Evolutionary conservation across 2,797 vertebrate species (phyloP).

Genomic region (Pangasius djambal): DNA sequence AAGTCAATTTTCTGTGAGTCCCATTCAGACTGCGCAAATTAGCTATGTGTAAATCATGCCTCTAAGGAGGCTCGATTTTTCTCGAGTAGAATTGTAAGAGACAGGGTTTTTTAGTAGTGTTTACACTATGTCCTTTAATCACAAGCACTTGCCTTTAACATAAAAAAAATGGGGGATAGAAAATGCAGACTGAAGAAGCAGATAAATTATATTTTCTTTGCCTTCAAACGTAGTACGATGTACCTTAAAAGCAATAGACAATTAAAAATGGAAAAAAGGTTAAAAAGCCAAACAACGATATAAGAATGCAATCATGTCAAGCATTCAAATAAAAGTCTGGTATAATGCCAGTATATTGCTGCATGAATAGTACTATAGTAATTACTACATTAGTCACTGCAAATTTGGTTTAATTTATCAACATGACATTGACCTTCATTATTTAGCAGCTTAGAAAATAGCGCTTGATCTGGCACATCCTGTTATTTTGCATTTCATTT

Average conservation of each 20-base stretch:
- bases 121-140: neutral
- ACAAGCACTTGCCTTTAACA: neutral
- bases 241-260: neutral
- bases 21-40: neutral
- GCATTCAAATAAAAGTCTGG: neutral
- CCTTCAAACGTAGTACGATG: neutral
- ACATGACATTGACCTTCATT: neutral
- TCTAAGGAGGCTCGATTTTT: neutral
- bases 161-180: neutral
- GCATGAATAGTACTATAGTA: neutral
- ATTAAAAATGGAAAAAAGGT: neutral
- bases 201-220: neutral
- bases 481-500: neutral
- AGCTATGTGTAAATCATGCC: neutral
- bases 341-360: neutral
- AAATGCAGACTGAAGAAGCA: neutral
- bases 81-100: neutral
- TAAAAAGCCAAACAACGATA: neutral
- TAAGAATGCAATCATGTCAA: neutral
- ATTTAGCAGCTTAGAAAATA: neutral
- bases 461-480: neutral
- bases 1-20: neutral
- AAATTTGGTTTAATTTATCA: neutral
- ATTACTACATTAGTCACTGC: neutral
- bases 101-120: neutral